Evolutionary conservation across 2,113 vertebrate species (phyloP), one percentile per base, ranked within the genome.

Genomic region (Lasiurus cinereus): DNA sequence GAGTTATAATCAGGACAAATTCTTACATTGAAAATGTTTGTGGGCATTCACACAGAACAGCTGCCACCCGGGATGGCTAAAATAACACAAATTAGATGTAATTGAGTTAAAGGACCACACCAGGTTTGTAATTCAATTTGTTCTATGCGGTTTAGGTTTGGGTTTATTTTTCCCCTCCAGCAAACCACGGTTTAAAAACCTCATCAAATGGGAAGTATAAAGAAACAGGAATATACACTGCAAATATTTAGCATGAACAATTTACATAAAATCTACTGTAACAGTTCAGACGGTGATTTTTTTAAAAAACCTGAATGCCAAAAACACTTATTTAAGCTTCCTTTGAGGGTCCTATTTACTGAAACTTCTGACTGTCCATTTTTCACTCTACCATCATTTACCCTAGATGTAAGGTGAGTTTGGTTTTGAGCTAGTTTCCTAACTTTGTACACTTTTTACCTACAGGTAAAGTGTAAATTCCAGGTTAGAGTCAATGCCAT

Each of bases 41-140:
- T 85, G 93, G 90, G 73, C 82, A 96, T 76, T 96, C 94, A 96
- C 52, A 5, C 80, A 96, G 94, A 97, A 97, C 95, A 96, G 94
- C 90, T 97, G 95, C 97, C 97, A 96, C 97, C 97, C 97, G 97
- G 93, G 97, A 97, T 93, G 96, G 94, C 97, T 97, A 93, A 97
- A 97, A 97, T 96, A 97, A 97, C 97, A 97, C 85, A 96, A 97
- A 97, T 97, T 97, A 97, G 93, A 95, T 73, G 85, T 97, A 97
- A 97, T 85, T 97, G 95, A 97, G 93, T 97, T 97, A 96, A 97
- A 96, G 93, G 97, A 97, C 97, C 97, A 97, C 97, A 97, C 97
- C 93, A 97, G 94, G 95, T 97, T 97, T 96, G 93, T 97, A 96
- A 97, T 97, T 97, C 94, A 96, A 97, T 97, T 97, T 97, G 95